phyloP scores from a whole-genome alignment of 2,888 invertebrate genomes.

The Xestoiulus laeticollis region DNA sequence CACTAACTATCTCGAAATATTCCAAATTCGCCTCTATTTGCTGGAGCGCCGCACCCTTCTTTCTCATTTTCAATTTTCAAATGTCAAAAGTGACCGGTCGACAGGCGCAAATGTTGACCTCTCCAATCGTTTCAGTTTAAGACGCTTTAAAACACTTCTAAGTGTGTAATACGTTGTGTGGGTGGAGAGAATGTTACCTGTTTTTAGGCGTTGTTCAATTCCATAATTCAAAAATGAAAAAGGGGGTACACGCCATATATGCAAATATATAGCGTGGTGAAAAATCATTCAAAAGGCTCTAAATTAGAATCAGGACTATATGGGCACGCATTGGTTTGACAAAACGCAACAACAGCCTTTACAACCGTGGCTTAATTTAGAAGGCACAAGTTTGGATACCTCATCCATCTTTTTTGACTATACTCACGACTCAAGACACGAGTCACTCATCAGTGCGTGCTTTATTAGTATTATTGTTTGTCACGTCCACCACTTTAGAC shows the following conservation, averaged over 20 bases:
- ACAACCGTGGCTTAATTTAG: not conserved
- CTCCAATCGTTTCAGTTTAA: constrained; percentile 9
- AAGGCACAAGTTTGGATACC: not conserved
- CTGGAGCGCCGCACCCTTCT: not conserved
- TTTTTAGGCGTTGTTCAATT: constrained; percentile 11
- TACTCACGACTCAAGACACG: too few species aligned
- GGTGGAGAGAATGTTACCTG: constrained; percentile 19
- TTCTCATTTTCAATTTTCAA: not conserved
- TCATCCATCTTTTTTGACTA: not conserved
- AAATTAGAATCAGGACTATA: not conserved
- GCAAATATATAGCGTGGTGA: not conserved
- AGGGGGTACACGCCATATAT: not conserved
- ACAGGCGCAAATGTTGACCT: constrained; percentile 13
- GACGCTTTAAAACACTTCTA: constrained; percentile 15
- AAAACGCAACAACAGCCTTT: not conserved
- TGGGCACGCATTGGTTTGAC: constrained; percentile 7
- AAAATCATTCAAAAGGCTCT: not conserved
- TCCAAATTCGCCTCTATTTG: not conserved
- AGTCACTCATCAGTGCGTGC: too few species aligned
- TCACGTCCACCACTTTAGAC: too few species aligned
- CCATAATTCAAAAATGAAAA: constrained; percentile 26
- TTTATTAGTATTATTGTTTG: too few species aligned
- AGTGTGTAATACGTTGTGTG: not conserved
- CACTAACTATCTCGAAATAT: not conserved
- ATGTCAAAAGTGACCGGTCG: not conserved